These are phyloP conservation scores for Crotalus horridus DNA, from an alignment of 2,113 vertebrate species.

Conservation along the genomic window DNA sequence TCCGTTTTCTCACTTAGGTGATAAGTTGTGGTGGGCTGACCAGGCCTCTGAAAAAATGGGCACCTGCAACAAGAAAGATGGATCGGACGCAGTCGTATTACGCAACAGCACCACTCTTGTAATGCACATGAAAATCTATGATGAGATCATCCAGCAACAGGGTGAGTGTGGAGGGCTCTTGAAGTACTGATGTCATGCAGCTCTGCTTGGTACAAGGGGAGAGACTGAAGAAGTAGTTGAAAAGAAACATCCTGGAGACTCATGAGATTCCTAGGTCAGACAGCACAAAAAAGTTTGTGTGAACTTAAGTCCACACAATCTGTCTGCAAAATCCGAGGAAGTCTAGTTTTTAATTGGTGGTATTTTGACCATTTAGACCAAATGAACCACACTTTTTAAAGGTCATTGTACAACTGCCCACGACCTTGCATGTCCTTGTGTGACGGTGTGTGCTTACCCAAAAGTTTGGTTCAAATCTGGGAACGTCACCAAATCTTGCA, in stretches of 20 bases:
- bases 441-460: background rate
- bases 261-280: background rate
- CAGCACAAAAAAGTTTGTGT: background rate
- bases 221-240: accelerated
- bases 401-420: background rate
- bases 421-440: background rate
- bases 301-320: background rate
- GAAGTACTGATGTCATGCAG: background rate
- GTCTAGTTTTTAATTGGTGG: background rate
- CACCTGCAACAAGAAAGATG: conserved; percentile 88
- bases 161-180: conserved; percentile 55
- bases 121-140: conserved; percentile 98
- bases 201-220: accelerated
- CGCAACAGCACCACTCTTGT: conserved; percentile 91
- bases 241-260: background rate
- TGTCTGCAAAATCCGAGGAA: background rate
- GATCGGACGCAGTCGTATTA: conserved; percentile 77
- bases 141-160: conserved; percentile 82
- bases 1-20: conserved; percentile 65
- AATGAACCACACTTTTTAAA: background rate
- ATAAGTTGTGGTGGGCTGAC: conserved; percentile 97
- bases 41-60: conserved; percentile 91
- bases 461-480: background rate
- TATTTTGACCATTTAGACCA: background rate
- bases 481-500: background rate